Conservation (phyloP, 1,140 invertebrate genomes). For the Limonius californicus region DNA sequence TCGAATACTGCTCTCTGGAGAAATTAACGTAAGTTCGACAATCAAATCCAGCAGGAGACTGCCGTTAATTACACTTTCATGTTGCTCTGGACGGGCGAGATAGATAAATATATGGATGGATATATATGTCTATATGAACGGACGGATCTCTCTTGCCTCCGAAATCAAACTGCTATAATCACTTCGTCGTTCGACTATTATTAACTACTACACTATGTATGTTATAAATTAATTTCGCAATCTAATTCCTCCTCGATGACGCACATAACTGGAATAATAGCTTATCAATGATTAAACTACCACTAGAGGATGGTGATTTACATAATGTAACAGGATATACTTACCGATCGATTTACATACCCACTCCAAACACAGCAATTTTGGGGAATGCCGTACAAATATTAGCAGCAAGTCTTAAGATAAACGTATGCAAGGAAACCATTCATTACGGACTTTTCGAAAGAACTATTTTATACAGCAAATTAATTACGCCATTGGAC, state of each 20-base stretch:
- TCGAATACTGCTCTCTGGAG: slow-evolving; percentile 27
- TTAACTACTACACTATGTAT: not conserved
- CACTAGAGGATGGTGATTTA: too few species aligned
- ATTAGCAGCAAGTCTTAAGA: too few species aligned
- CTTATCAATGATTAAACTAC: not conserved
- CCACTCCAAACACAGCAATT: too few species aligned
- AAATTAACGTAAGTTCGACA: slow-evolving; percentile 31
- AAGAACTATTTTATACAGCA: too few species aligned
- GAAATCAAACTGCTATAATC: slow-evolving; percentile 10
- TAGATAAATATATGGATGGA: slow-evolving; percentile 22
- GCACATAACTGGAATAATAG: not conserved
- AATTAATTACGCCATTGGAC: too few species aligned
- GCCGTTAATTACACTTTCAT: slow-evolving; percentile 32
- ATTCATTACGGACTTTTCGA: too few species aligned
- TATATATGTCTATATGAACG: slow-evolving; percentile 22
- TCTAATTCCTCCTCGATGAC: not conserved
- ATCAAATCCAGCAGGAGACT: slow-evolving; percentile 28
- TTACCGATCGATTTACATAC: too few species aligned
- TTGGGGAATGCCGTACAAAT: too few species aligned
- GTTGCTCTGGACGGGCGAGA: slow-evolving; percentile 20
- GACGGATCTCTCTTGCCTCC: not conserved
- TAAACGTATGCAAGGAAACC: too few species aligned
- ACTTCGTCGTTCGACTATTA: not conserved
- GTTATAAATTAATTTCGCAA: not conserved
- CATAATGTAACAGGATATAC: too few species aligned